Evolutionary conservation across 2,797 vertebrate species (phyloP).

Genomic region (Sardinella longiceps): DNA sequence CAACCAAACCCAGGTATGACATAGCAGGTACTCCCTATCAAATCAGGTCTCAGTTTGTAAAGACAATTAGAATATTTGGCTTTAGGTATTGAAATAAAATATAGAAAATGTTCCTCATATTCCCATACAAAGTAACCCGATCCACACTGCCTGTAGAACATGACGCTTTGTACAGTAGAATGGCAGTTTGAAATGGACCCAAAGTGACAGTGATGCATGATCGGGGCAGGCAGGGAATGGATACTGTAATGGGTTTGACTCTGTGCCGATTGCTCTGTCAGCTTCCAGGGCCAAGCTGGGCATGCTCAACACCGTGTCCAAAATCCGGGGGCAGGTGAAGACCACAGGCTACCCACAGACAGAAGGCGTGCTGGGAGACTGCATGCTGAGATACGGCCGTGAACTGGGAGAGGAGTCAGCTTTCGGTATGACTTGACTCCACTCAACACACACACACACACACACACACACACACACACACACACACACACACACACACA

Average conservation of each 20-base stretch:
- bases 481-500: no score
- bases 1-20: constrained; percentile 94
- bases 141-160: neutral
- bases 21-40: neutral
- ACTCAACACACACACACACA: neutral
- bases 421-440: constrained; percentile 79
- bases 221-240: neutral
- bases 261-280: constrained; percentile 49
- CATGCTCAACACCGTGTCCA: constrained; percentile 94
- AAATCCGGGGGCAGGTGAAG: constrained; percentile 91
- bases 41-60: neutral
- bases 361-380: constrained; percentile 91
- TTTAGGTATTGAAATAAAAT: neutral
- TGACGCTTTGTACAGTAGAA: neutral
- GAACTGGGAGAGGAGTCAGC: constrained; percentile 88
- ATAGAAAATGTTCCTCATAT: neutral
- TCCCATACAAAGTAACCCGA: neutral
- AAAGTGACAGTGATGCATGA: neutral
- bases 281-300: constrained; percentile 90
- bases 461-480: no score
- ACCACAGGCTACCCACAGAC: constrained; percentile 91
- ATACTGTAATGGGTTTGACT: neutral
- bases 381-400: constrained; percentile 89
- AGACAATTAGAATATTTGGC: neutral
- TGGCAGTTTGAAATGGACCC: neutral